phyloP scores from a whole-genome alignment of 2,113 vertebrate genomes.

The Ardeotis arabs region DNA sequence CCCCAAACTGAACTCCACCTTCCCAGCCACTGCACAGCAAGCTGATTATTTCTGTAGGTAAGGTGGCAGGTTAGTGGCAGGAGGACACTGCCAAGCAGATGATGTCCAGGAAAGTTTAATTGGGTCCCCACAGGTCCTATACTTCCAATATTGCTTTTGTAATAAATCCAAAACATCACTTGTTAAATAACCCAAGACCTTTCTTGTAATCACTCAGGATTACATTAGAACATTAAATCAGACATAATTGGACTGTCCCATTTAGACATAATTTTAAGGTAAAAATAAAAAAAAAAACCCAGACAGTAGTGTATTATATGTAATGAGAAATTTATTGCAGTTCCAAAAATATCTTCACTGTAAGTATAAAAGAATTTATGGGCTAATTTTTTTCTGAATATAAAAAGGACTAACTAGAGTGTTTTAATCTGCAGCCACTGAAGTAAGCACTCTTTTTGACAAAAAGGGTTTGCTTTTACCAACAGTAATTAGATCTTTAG shows the following conservation, averaged over 20 bases:
- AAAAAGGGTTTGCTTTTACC: slow-evolving; percentile 17
- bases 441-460: slow-evolving; percentile 25
- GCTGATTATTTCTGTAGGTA: background rate
- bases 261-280: slow-evolving; percentile 60
- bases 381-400: slow-evolving; percentile 21
- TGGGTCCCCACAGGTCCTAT: slow-evolving; percentile 43
- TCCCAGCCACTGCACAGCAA: background rate
- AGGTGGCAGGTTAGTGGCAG: background rate
- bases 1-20: background rate
- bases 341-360: slow-evolving; percentile 53
- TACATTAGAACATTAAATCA: slow-evolving; percentile 64
- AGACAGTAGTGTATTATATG: background rate
- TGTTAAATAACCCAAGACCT: slow-evolving; percentile 54
- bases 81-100: background rate
- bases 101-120: slow-evolving; percentile 48
- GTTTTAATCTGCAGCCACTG: slow-evolving; percentile 35
- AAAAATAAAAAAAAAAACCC: slow-evolving; percentile 31
- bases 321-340: slow-evolving; percentile 50
- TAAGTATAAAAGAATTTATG: slow-evolving; percentile 51
- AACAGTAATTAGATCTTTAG: slow-evolving; percentile 33
- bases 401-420: slow-evolving; percentile 29
- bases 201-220: slow-evolving; percentile 57
- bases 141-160: background rate
- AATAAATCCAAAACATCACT: slow-evolving; percentile 50
- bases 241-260: slow-evolving; percentile 60